Evolutionary conservation across 2,888 invertebrate genomes (phyloP).

Genomic region (Himalopsyche japonica): DNA sequence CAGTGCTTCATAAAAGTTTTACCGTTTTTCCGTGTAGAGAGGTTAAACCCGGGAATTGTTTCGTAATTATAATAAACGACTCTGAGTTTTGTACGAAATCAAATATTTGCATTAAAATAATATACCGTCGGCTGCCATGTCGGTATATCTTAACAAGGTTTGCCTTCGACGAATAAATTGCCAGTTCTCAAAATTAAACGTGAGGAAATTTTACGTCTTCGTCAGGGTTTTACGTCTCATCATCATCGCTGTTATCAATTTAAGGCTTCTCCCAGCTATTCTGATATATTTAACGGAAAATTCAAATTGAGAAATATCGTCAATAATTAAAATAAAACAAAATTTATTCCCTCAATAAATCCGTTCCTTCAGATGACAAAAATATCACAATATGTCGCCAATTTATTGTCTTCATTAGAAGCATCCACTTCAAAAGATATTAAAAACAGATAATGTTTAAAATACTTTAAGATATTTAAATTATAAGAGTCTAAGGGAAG

Average conservation of each 20-base stretch:
- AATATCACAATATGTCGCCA: too few relatives aligned
- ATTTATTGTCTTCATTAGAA: too few relatives aligned
- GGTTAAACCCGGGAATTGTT: not conserved
- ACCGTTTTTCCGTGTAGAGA: not conserved
- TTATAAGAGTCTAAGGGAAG: too few relatives aligned
- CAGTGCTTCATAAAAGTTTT: not conserved
- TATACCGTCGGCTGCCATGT: conserved; percentile 26
- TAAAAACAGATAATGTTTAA: too few relatives aligned
- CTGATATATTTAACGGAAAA: too few relatives aligned
- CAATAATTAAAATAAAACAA: too few relatives aligned
- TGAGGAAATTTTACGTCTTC: not conserved
- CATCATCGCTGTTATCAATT: not conserved
- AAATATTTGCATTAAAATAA: conserved; percentile 40
- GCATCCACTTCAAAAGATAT: too few relatives aligned
- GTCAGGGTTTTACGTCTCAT: not conserved
- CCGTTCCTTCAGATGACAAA: too few relatives aligned
- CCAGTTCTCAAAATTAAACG: not conserved
- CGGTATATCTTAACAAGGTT: not conserved
- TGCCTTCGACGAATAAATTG: conserved; percentile 1
- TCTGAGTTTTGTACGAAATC: conserved; percentile 38
- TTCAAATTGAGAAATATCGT: too few relatives aligned
- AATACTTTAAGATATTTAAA: too few relatives aligned
- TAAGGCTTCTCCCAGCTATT: too few relatives aligned
- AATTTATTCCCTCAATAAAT: too few relatives aligned
- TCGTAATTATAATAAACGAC: conserved; percentile 39